Conservation (phyloP, 2,113 vertebrate species). For the Xenotilapia leptura region DNA sequence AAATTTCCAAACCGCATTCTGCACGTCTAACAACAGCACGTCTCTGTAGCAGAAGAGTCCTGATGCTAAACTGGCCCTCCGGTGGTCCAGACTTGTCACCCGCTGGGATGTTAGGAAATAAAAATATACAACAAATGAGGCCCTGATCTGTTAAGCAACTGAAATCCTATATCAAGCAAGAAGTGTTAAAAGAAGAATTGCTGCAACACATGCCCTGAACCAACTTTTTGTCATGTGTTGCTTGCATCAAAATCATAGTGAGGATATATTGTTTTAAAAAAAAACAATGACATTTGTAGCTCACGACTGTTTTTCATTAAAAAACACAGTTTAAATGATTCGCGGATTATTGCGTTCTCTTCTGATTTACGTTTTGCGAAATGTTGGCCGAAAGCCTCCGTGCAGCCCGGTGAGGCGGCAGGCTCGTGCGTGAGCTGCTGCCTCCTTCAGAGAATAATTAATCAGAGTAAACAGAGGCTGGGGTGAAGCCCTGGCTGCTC, state of each 20-base stretch:
- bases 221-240: background rate
- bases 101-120: background rate
- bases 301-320: background rate
- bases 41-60: background rate
- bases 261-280: background rate
- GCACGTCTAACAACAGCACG: background rate
- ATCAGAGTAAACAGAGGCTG: constrained; percentile 11
- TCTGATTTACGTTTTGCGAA: background rate
- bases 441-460: background rate
- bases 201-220: background rate
- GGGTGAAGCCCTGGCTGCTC: background rate
- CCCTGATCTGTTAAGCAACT: background rate
- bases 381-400: background rate
- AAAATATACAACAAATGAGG: background rate
- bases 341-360: background rate
- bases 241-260: background rate
- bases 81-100: background rate
- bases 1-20: background rate
- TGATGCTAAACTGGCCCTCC: background rate
- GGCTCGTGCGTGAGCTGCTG: background rate
- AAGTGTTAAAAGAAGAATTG: background rate
- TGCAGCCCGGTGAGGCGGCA: background rate
- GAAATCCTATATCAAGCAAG: background rate
- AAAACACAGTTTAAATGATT: background rate
- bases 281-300: background rate